Evolutionary conservation across 1,140 invertebrate species (phyloP).

Genomic region (Diploscapter pachys): DNA sequence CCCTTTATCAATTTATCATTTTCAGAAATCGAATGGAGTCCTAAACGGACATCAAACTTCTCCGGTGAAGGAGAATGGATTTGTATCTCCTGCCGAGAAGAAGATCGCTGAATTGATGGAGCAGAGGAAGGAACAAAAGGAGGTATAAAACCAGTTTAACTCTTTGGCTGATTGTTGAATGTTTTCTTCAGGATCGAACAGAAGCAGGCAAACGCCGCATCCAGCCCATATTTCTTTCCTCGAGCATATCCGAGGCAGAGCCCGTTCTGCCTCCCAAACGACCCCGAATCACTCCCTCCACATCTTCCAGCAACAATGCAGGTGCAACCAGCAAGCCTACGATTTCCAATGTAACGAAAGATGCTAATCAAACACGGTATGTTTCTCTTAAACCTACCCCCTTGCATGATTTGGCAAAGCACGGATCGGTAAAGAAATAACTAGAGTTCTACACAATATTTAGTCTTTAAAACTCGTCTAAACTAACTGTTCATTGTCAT

Average conservation of each 20-base stretch:
- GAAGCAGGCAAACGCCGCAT: constrained; percentile 88
- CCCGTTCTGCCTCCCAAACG: neutral
- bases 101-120: constrained; percentile 57
- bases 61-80: neutral
- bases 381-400: too few relatives aligned
- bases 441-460: too few relatives aligned
- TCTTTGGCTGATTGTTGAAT: too few relatives aligned
- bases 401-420: too few relatives aligned
- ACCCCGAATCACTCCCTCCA: too few relatives aligned
- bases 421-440: too few relatives aligned
- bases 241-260: constrained; percentile 63
- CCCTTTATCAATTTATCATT: constrained; percentile 5
- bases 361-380: too few relatives aligned
- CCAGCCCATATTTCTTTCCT: constrained; percentile 88
- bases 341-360: too few relatives aligned
- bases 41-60: neutral
- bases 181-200: constrained; percentile 69
- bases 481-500: too few relatives aligned
- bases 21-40: neutral
- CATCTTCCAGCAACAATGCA: too few relatives aligned
- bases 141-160: constrained; percentile 74
- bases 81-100: neutral
- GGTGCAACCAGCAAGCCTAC: too few relatives aligned
- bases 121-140: constrained; percentile 86
- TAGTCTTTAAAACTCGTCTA: too few relatives aligned